Percentiles rank a stretch among this genome's conserved stretches.
These are phyloP conservation scores for Heterohyrax brucei DNA, from an alignment of 2,797 vertebrate genomes.

Conservation along the genomic window DNA sequence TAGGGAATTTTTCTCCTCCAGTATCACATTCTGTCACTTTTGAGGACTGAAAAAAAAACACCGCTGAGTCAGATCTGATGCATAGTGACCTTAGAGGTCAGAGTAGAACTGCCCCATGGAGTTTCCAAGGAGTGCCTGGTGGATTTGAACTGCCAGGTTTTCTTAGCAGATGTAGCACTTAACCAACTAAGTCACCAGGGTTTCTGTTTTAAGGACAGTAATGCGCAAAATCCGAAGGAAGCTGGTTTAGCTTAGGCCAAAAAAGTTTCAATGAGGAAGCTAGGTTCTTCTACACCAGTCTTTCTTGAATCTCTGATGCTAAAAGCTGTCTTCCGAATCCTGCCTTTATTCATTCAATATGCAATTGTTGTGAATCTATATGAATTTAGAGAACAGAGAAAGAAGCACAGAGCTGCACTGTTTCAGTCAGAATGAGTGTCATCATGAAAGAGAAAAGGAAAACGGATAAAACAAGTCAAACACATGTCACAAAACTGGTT, in stretches of 20 bases:
- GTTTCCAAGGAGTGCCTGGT: too few relatives aligned
- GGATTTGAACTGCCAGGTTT: too few relatives aligned
- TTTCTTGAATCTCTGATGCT: neutral
- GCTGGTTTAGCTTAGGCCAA: neutral
- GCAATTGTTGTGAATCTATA: neutral
- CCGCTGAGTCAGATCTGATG: too few relatives aligned
- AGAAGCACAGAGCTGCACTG: neutral
- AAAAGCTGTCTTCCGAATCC: neutral
- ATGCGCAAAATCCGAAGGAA: neutral
- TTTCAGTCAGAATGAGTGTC: neutral
- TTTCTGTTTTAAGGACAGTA: neutral
- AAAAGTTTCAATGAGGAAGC: neutral
- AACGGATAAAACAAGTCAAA: neutral
- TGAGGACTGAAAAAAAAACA: too few relatives aligned
- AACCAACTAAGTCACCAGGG: too few relatives aligned
- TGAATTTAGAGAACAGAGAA: conserved; percentile 28
- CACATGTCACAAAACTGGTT: neutral
- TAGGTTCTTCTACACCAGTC: neutral
- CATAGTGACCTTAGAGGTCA: too few relatives aligned
- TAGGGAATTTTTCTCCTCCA: neutral
- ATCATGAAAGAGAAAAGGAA: neutral
- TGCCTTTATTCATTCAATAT: neutral
- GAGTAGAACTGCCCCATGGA: too few relatives aligned
- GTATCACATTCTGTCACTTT: neutral
- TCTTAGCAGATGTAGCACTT: too few relatives aligned